Percentiles rank a stretch among this genome's conserved stretches.
These are phyloP conservation scores for Dicrurus megarhynchus DNA, from an alignment of 2,113 vertebrate genomes.

Conservation along the genomic window DNA sequence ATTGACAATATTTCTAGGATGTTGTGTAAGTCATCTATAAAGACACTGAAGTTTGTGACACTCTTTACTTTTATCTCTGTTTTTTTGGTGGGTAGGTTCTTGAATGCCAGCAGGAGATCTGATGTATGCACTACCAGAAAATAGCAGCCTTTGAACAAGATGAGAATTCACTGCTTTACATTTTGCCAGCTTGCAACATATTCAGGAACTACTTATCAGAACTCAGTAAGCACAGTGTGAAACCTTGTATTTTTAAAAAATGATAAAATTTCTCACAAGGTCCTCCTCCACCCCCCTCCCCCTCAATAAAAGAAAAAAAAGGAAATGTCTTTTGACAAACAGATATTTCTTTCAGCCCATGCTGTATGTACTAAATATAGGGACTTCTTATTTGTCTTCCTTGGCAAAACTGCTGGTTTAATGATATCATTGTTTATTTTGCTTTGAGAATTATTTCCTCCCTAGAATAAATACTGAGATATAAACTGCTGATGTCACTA, in stretches of 20 bases:
- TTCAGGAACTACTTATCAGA: not conserved
- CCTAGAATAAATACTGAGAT: conserved; percentile 66
- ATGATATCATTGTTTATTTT: conserved; percentile 66
- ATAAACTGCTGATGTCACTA: conserved; percentile 63
- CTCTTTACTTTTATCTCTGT: not conserved
- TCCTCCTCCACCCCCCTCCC: not conserved
- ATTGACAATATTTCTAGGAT: not conserved
- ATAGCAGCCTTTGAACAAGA: not conserved
- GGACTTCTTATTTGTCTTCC: not conserved
- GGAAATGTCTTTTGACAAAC: not conserved
- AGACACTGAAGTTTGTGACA: not conserved
- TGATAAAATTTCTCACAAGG: not conserved
- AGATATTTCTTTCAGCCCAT: not conserved
- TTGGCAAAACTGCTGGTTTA: conserved; percentile 21
- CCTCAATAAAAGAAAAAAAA: not conserved
- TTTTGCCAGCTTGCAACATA: not conserved
- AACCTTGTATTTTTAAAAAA: not conserved
- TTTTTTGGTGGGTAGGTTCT: not conserved
- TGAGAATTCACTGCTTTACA: not conserved
- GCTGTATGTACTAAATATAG: not conserved
- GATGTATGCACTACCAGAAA: not conserved
- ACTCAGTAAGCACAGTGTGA: not conserved
- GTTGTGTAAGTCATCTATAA: not conserved
- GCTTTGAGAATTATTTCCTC: conserved; percentile 55
- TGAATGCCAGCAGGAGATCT: not conserved